Percentiles rank a stretch among this genome's conserved stretches.
Evolutionary conservation across 2,113 vertebrate species (phyloP).

Genomic region (Myxocyprinus asiaticus): DNA sequence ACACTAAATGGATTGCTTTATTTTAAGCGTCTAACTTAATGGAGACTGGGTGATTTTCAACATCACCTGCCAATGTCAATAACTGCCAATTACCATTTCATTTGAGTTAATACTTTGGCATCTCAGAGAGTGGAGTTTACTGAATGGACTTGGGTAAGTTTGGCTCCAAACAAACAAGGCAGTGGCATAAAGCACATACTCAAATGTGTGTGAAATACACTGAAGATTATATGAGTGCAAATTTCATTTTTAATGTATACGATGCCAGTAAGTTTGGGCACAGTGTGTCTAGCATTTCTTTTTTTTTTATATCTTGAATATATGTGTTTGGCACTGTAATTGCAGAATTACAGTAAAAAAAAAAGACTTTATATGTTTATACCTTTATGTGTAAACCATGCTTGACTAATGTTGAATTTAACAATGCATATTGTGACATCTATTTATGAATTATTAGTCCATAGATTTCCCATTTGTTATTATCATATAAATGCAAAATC

Average conservation of each 20-base stretch:
- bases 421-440: not conserved
- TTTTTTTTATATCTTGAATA: no score
- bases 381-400: slow-evolving; percentile 3
- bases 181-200: slow-evolving; percentile 38
- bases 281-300: no score
- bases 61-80: not conserved
- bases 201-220: not conserved
- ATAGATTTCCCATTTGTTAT: slow-evolving; percentile 6
- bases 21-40: slow-evolving; percentile 28
- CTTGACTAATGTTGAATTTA: not conserved
- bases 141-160: not conserved
- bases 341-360: slow-evolving; percentile 8
- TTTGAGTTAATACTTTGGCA: slow-evolving; percentile 54
- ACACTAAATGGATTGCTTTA: slow-evolving; percentile 44
- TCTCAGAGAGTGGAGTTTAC: slow-evolving; percentile 38
- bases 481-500: not conserved
- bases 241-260: not conserved
- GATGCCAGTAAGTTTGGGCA: no score
- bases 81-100: slow-evolving; percentile 23
- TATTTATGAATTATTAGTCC: not conserved
- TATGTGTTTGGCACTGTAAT: slow-evolving; percentile 27
- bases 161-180: slow-evolving; percentile 47
- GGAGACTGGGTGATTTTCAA: not conserved
- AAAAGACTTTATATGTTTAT: not conserved
- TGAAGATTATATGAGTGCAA: slow-evolving; percentile 11